Base-by-base conservation (phyloP, 2,888 invertebrate genomes). In the Eueremaeus valkanovi region DNA sequence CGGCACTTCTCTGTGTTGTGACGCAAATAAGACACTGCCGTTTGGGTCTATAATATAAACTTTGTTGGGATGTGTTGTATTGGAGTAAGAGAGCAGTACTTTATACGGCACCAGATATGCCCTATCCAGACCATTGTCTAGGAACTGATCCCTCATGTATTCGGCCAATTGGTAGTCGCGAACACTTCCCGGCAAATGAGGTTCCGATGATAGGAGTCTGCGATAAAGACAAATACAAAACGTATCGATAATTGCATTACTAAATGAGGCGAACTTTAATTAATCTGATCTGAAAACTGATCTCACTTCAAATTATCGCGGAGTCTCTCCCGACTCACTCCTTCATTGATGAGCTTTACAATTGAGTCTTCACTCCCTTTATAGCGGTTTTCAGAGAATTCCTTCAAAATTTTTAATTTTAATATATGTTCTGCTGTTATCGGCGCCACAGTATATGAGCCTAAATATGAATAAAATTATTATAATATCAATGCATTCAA, bases 161-260 rank as follows among this genome's bases (percentile, higher is more conserved):
- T 61, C 33, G 3, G 75, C 76, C 49, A 76, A 68, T 24, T 55
- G 31, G n/a, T 68, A 18, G 40, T 76, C 75, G 21, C 75, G 33
- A 49, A 45, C 75, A 33, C 33, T 73, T 24, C 76, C 75, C n/a
- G 73, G 61, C 27, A 75, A 55, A 70, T 76, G 76, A 24, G 76
- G 75, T 51, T 75, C 45, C 3, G 55, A 24, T 27, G 75, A 75
- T 58, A 75, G 21, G 27, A 75, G 72, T 72, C 75, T 75, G 16
- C 63, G 2, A 21, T 33, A 36, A 55, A 51, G 5, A 1, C 1
- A n/a, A n/a, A n/a, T n/a, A n/a, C n/a, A n/a, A 55, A 73, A 73
- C 31, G 21, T 58, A 73, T 58, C 49, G 33, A 31, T 36, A 45
- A 55, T 72, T 51, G 29, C 8, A 40, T 40, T 21, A 45, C 42